A percentile compares a stretch with the other conserved stretches of the same genome.
These are phyloP conservation scores for Haliclona indistincta DNA, from an alignment of 37 sponge, comb jelly and placozoan genomes.

Conservation along the genomic window DNA sequence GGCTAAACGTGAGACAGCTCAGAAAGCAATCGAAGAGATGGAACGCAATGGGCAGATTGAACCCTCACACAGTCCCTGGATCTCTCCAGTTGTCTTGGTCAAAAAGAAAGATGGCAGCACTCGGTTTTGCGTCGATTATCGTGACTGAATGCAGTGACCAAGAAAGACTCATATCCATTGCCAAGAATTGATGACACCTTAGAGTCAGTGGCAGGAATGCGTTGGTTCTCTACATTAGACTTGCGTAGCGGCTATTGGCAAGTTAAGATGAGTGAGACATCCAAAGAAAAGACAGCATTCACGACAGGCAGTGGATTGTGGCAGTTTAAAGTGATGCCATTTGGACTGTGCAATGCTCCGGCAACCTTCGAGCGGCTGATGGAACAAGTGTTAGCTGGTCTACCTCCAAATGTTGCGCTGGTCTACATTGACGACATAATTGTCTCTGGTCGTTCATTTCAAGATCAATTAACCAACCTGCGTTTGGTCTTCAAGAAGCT, in stretches of 20 bases:
- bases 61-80: slow-evolving; percentile 26
- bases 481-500: neutral
- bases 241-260: slow-evolving; percentile 26
- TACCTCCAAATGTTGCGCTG: neutral
- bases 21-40: slow-evolving; percentile 1
- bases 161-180: slow-evolving; percentile 5
- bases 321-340: slow-evolving; percentile 30
- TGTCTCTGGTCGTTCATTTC: slow-evolving; percentile 2
- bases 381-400: slow-evolving; percentile 9
- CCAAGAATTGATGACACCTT: slow-evolving; percentile 17
- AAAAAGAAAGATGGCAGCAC: slow-evolving; percentile 18
- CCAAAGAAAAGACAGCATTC: slow-evolving; percentile 7
- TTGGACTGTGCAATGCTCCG: slow-evolving; percentile 30
- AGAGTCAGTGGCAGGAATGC: slow-evolving; percentile 3
- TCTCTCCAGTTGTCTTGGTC: slow-evolving; percentile 19
- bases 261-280: neutral
- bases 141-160: slow-evolving; percentile 15
- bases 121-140: slow-evolving; percentile 23
- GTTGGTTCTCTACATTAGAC: slow-evolving; percentile 17
- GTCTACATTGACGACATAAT: slow-evolving; percentile 31
- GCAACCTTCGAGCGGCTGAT: slow-evolving; percentile 29
- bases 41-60: neutral
- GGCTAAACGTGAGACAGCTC: neutral
- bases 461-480: slow-evolving; percentile 9
- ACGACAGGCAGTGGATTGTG: slow-evolving; percentile 6